Base-by-base conservation (phyloP, 2,888 invertebrate species). In the Trichogramma dendrolimi region DNA sequence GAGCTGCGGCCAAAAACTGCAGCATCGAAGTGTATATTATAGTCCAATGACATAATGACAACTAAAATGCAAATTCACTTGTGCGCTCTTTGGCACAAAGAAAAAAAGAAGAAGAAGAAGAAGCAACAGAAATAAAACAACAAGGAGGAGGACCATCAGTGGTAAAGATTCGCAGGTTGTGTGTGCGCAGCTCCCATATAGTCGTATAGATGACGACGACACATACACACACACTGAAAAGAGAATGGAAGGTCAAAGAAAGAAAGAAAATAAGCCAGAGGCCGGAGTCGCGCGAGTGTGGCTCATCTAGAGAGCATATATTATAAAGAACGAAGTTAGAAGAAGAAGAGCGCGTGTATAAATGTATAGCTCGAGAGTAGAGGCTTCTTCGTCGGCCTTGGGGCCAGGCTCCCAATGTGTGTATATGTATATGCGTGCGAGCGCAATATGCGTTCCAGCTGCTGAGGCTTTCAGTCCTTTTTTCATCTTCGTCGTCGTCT, bases 361-460 rank as follows among this genome's bases (percentile, higher is more conserved):
- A 41, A 41, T 48, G 48, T 40, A 40, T 48, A 44, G 14, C 44
- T 57, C 44, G 50, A 57, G 48, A 46, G 52, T 50, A 55, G 41
- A 40, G 40, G 56, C 55, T 56, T 59, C 61, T 52, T 43, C 52
- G 60, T 68, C 64, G 71, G 69, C 72, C 73, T 72, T 72, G 73
- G 69, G 71, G 68, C 72, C 72, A 68, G 38, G 67, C 68, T 62
- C 67, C 66, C 67, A 59, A 40, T 39, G 11, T 44, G 48, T 41
- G 47, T 61, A 63, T 63, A 27, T 27, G 27, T 27, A 27, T 27
- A 27, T 27, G 27, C 27, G 27, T 27, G 27, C 27, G 27, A 27
- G 27, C 27, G 27, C 27, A 27, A 27, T 27, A 63, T 69, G 67
- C 63, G 66, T 69, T 56, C 69, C 73, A 73, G 71, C 72, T 73